These are phyloP conservation scores for Chamaedrilus cognettii DNA, from an alignment of 2,888 invertebrate species.

Conservation along the genomic window DNA sequence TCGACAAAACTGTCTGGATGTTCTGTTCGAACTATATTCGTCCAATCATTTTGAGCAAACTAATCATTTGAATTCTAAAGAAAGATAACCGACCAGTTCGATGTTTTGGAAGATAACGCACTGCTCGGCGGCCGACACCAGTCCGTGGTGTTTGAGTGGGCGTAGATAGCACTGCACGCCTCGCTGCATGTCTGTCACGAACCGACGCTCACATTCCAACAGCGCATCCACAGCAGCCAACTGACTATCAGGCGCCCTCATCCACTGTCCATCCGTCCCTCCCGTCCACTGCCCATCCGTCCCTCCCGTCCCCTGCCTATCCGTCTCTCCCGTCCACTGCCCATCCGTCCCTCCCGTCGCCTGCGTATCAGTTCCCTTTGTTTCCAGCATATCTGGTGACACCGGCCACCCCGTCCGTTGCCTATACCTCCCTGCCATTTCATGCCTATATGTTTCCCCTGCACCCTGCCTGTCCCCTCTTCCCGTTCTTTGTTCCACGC, in stretches of 20 bases:
- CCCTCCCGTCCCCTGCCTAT: not conserved
- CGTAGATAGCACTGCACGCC: slow-evolving; percentile 54
- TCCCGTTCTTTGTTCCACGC: too few species aligned
- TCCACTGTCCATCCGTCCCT: not conserved
- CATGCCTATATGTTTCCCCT: slow-evolving; percentile 1
- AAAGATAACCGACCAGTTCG: slow-evolving; percentile 48
- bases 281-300: not conserved
- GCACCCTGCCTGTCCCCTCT: slow-evolving; percentile 11
- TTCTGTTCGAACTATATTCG: too few species aligned
- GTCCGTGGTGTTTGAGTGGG: slow-evolving; percentile 46
- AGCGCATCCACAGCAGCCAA: slow-evolving; percentile 14
- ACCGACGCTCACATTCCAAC: slow-evolving; percentile 44
- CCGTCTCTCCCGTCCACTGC: not conserved
- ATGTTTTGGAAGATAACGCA: slow-evolving; percentile 55
- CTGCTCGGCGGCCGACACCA: slow-evolving; percentile 41
- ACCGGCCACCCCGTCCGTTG: not conserved
- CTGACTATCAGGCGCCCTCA: slow-evolving; percentile 8
- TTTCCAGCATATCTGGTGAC: not conserved
- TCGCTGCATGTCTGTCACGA: slow-evolving; percentile 52
- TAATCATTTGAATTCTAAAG: too few species aligned
- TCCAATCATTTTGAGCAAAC: too few species aligned
- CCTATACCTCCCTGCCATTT: slow-evolving; percentile 5
- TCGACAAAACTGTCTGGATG: too few species aligned
- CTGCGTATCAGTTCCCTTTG: not conserved
- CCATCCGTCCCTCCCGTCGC: slow-evolving; percentile 5